Evolutionary conservation across 2,888 invertebrate genomes (phyloP).

Genomic region (Plagiodera versicolora): DNA sequence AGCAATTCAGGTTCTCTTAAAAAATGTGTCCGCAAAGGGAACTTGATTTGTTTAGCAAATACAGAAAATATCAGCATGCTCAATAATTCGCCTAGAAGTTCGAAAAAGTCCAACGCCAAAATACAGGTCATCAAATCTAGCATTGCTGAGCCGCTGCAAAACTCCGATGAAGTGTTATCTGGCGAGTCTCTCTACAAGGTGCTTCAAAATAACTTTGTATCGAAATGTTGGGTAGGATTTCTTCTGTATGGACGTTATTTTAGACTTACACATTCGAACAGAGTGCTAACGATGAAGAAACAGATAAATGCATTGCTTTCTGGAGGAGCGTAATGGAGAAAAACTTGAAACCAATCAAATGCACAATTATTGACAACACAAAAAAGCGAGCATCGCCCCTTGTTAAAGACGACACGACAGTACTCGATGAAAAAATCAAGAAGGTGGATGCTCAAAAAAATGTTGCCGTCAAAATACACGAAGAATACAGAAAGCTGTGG

Average conservation of each 20-base stretch:
- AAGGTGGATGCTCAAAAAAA: slow-evolving; percentile 14
- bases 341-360: slow-evolving; percentile 43
- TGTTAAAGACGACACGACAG: background rate
- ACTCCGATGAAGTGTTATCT: slow-evolving; percentile 24
- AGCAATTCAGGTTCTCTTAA: background rate
- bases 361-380: slow-evolving; percentile 36
- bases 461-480: slow-evolving; percentile 20
- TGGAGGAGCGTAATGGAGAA: slow-evolving; percentile 42
- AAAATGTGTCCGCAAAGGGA: slow-evolving; percentile 33
- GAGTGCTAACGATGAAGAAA: slow-evolving; percentile 36
- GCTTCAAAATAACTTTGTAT: no score
- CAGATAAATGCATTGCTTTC: slow-evolving; percentile 43
- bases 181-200: slow-evolving; percentile 43
- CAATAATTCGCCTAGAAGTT: slow-evolving; percentile 17
- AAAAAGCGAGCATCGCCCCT: slow-evolving; percentile 9
- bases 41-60: slow-evolving; percentile 35
- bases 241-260: background rate
- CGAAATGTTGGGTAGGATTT: background rate
- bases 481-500: slow-evolving; percentile 33
- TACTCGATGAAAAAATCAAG: slow-evolving; percentile 11
- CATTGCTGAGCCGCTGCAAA: background rate
- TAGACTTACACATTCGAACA: slow-evolving; percentile 41
- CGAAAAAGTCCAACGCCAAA: background rate
- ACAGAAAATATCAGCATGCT: slow-evolving; percentile 35
- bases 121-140: background rate